Evolutionary conservation across 2,888 invertebrate species (phyloP).

Genomic region (Drosophila meridionalis): DNA sequence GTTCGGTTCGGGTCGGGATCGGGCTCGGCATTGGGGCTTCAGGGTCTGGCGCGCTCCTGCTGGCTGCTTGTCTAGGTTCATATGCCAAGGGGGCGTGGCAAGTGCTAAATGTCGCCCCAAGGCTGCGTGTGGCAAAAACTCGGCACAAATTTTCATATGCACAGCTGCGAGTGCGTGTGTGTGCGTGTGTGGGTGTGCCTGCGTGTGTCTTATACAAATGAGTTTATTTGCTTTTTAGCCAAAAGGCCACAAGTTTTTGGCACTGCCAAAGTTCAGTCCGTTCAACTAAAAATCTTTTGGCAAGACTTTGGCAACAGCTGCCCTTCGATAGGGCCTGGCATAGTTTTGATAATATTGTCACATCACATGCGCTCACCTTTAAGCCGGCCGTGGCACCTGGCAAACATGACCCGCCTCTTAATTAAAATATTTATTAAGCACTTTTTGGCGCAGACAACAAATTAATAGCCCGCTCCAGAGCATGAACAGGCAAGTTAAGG

Average conservation of each 20-base stretch:
- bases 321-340: constrained; percentile 25
- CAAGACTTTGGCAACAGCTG: constrained; percentile 20
- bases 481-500: constrained; percentile 34
- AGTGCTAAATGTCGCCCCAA: constrained; percentile 65
- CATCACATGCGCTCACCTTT: constrained; percentile 26
- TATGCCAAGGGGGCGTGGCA: constrained; percentile 42
- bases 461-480: constrained; percentile 55
- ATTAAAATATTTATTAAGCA: constrained; percentile 76
- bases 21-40: constrained; percentile 1
- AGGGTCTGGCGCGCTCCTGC: not conserved
- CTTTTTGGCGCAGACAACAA: constrained; percentile 69
- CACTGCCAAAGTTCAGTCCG: constrained; percentile 33
- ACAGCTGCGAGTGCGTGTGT: constrained; percentile 1
- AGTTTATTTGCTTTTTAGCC: constrained; percentile 47
- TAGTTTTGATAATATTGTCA: constrained; percentile 18
- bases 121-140: constrained; percentile 42
- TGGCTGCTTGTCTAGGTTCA: constrained; percentile 17
- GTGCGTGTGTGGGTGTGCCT: constrained; percentile 12
- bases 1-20: not conserved
- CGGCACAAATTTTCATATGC: constrained; percentile 60
- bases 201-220: constrained; percentile 55
- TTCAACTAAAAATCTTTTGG: constrained; percentile 25
- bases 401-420: constrained; percentile 46
- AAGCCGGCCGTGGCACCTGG: constrained; percentile 1
- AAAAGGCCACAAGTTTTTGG: constrained; percentile 46